These are phyloP conservation scores for Clinocottus analis DNA, from an alignment of 2,113 vertebrate genomes.

Conservation along the genomic window DNA sequence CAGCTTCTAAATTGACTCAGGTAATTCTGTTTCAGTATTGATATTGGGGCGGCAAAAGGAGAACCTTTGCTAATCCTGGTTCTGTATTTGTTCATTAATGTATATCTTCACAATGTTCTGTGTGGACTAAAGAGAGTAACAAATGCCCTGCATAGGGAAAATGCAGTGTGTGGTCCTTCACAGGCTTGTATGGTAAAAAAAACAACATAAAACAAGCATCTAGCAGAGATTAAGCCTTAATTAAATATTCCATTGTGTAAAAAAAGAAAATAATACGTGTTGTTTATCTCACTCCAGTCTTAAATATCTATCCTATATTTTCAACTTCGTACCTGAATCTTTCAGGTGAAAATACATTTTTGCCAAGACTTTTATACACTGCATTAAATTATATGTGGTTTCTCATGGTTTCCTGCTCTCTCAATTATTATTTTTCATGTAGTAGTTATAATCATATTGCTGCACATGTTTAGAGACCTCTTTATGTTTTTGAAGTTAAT, in stretches of 20 bases:
- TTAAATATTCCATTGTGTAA: neutral
- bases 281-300: neutral
- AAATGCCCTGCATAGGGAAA: neutral
- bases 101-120: constrained; percentile 4
- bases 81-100: constrained; percentile 15
- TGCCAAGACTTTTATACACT: neutral
- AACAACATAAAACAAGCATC: neutral
- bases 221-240: neutral
- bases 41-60: neutral
- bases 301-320: neutral
- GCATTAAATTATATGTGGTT: neutral
- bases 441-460: neutral
- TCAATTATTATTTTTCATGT: neutral
- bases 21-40: constrained; percentile 10
- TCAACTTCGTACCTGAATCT: neutral
- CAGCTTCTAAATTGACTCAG: constrained; percentile 10
- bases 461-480: neutral
- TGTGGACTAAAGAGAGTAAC: neutral
- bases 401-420: neutral
- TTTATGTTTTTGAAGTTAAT: neutral
- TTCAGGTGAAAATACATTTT: neutral
- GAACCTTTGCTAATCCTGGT: neutral
- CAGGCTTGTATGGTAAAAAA: neutral
- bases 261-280: too few species aligned
- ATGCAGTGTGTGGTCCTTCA: neutral